Conservation (phyloP, 2,113 vertebrate species). For the Actenoides hombroni region DNA sequence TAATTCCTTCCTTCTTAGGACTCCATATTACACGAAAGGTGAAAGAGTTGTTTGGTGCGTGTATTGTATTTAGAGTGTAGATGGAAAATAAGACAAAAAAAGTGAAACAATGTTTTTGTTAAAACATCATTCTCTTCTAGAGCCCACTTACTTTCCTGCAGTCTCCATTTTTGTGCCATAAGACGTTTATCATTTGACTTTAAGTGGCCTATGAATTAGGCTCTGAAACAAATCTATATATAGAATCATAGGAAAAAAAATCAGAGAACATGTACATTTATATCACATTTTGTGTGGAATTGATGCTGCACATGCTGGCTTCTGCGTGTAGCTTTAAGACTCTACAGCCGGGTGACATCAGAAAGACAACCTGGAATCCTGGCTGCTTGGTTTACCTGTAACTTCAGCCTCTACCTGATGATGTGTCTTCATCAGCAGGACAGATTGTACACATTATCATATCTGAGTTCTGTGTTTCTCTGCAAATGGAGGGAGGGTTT, state of each 20-base stretch:
- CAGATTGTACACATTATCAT: background rate
- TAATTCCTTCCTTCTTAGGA: rapidly evolving
- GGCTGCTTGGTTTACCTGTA: background rate
- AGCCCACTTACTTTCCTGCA: background rate
- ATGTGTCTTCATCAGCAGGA: background rate
- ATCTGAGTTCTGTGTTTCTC: background rate
- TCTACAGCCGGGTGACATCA: background rate
- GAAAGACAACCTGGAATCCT: background rate
- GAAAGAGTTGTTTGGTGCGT: background rate
- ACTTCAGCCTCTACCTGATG: background rate
- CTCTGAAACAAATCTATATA: background rate
- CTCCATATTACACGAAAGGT: background rate
- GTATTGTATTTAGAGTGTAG: background rate
- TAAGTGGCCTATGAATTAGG: background rate
- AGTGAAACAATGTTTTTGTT: background rate
- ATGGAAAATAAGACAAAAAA: background rate
- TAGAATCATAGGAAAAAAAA: too few species aligned
- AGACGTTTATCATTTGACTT: background rate
- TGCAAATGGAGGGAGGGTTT: background rate
- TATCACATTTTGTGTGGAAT: background rate
- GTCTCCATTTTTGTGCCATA: background rate
- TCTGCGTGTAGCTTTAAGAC: rapidly evolving
- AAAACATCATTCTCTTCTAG: background rate
- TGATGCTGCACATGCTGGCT: background rate
- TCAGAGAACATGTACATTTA: background rate